Evolutionary conservation across 2,888 invertebrate species (phyloP), one percentile per base, ranked within the genome.

Genomic region (Heterodera filipjevi): DNA sequence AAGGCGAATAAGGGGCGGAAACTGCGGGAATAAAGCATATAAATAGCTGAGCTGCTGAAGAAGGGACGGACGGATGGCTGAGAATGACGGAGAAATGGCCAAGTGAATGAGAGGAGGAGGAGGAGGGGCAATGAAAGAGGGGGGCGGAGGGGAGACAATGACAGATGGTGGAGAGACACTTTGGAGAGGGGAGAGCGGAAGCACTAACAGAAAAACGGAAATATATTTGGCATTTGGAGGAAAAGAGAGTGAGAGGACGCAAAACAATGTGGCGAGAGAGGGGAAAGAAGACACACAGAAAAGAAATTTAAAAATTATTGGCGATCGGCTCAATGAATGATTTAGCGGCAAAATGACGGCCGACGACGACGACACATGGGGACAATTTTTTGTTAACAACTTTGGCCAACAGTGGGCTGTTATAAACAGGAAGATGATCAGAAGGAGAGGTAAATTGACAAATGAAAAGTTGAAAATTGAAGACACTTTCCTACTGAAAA

Each of bases 11-110:
- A 59, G 59, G 59, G 59, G 27, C n/a, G 59, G 59, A 59, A 59
- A 59, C 59, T n/a, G 59, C 59, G 6, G 59, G 59, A 59, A 59
- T 59, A 59, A 59, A 59, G 59, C 59, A 59, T 59, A 59, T 59
- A 59, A 59, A 59, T 59, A 59, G 59, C 27, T 59, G 39, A 39
- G 2, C 2, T 12, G 39, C 39, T 39, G 39, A 39, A 27, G 59
- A 22, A 8, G 27, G 59, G 27, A 19, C 16, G 49, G 44, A 10
- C 44, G 44, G 44, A 5, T 44, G 53, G 59, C 27, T 27, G 3
- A 27, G 59, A 59, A n/a, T 59, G 59, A 59, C 59, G 59, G 59
- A 22, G 53, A 53, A 53, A 53, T 53, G 53, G 53, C 53, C 53
- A 53, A 53, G 22, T 1, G 59, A 59, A 59, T n/a, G 27, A 27